These are phyloP conservation scores for Gymnothorax javanicus DNA, from an alignment of 2,797 vertebrate genomes.

Conservation along the genomic window DNA sequence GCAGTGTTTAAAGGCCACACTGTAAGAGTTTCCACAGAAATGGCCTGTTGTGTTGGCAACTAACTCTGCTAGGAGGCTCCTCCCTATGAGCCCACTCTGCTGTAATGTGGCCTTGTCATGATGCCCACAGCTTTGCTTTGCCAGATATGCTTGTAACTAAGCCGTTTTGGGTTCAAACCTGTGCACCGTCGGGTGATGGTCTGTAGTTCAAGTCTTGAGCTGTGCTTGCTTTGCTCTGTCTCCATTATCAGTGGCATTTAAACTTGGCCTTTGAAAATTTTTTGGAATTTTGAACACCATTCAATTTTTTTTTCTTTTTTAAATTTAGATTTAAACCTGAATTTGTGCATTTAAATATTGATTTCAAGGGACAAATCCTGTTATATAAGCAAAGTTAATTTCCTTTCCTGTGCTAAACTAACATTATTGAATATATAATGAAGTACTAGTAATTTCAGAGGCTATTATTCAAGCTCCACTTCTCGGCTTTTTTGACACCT, in stretches of 20 bases:
- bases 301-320: too few species aligned
- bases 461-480: too few species aligned
- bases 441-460: too few species aligned
- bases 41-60: slow-evolving; percentile 65
- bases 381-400: too few species aligned
- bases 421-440: too few species aligned
- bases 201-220: neutral
- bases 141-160: neutral
- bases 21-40: slow-evolving; percentile 69
- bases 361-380: too few species aligned
- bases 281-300: too few species aligned
- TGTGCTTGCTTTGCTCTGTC: neutral
- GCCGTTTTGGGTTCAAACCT: neutral
- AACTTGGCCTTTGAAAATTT: too few species aligned
- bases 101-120: neutral
- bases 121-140: neutral
- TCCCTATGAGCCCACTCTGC: slow-evolving; percentile 37
- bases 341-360: too few species aligned
- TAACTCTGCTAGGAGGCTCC: slow-evolving; percentile 33
- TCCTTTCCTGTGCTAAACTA: too few species aligned
- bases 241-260: neutral
- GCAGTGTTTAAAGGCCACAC: slow-evolving; percentile 58
- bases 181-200: neutral
- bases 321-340: neutral
- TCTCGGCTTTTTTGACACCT: too few species aligned